Conservation (phyloP, 2,888 invertebrate genomes). For the Archaeoteleia sp. region DNA sequence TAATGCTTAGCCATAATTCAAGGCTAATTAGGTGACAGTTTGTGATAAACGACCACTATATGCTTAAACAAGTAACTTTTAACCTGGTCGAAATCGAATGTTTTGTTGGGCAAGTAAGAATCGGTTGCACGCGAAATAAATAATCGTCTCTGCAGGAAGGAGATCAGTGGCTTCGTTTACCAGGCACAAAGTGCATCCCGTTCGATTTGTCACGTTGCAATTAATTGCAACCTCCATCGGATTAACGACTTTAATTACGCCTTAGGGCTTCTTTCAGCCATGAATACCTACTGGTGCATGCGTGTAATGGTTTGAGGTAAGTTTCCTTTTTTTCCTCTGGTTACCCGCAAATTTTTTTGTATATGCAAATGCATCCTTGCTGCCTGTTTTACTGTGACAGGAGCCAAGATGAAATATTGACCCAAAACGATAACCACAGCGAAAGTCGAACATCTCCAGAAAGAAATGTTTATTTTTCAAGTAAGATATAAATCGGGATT, state of each 20-base stretch:
- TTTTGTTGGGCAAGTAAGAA: slow-evolving; percentile 43
- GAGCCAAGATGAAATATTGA: slow-evolving; percentile 49
- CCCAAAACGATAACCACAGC: slow-evolving; percentile 45
- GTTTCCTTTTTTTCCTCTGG: not conserved
- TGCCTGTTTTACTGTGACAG: slow-evolving; percentile 53
- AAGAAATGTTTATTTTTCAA: slow-evolving; percentile 46
- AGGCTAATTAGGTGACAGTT: slow-evolving; percentile 42
- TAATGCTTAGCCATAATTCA: slow-evolving; percentile 47
- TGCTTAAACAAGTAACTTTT: slow-evolving; percentile 47
- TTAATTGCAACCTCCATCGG: slow-evolving; percentile 63
- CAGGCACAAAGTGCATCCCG: slow-evolving; percentile 49
- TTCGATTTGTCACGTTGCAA: slow-evolving; percentile 65
- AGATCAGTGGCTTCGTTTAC: slow-evolving; percentile 50
- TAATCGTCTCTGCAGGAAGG: slow-evolving; percentile 51
- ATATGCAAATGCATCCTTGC: slow-evolving; percentile 52
- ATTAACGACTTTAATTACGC: slow-evolving; percentile 64
- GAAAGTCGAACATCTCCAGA: slow-evolving; percentile 44
- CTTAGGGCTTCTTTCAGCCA: slow-evolving; percentile 47
- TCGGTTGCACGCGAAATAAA: slow-evolving; percentile 52
- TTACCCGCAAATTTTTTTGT: slow-evolving; percentile 16
- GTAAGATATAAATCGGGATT: slow-evolving; percentile 48
- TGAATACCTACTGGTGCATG: slow-evolving; percentile 34
- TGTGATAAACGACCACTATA: slow-evolving; percentile 42
- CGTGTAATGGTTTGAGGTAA: slow-evolving; percentile 27
- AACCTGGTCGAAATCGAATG: slow-evolving; percentile 30